Percentiles rank a stretch among this genome's conserved stretches.
These are phyloP conservation scores for Lasiurus cinereus DNA, from an alignment of 2,113 vertebrate genomes.

Conservation along the genomic window DNA sequence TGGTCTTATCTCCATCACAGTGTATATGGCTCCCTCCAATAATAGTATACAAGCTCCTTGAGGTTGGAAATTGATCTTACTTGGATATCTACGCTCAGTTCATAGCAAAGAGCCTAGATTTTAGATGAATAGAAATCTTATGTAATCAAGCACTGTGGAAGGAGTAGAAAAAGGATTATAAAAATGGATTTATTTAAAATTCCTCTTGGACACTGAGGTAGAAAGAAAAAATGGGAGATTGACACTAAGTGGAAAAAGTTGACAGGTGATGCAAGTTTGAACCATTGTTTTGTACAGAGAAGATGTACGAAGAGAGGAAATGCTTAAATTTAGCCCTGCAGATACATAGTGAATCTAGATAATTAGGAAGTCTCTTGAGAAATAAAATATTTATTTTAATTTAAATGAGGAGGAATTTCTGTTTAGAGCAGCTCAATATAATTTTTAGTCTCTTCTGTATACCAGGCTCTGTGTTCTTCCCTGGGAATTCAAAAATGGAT, in stretches of 20 bases:
- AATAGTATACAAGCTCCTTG: neutral
- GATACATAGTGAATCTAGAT: neutral
- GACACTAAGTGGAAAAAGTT: neutral
- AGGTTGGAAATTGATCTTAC: neutral
- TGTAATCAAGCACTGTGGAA: neutral
- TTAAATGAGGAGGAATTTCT: slow-evolving; percentile 24
- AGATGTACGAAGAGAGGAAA: neutral
- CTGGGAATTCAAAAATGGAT: neutral
- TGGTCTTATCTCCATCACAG: neutral
- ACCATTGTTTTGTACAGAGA: neutral
- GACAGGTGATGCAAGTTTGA: neutral
- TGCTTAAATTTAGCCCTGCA: neutral
- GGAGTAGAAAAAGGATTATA: neutral
- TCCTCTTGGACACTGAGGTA: neutral
- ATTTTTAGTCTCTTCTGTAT: neutral
- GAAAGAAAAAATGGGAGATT: neutral
- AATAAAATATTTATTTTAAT: slow-evolving; percentile 33
- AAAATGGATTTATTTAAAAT: neutral
- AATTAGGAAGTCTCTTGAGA: neutral
- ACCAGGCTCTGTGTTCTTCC: neutral
- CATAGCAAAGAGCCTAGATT: neutral
- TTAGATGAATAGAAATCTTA: neutral
- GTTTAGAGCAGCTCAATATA: neutral
- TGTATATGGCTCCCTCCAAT: neutral
- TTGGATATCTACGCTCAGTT: neutral